These are phyloP conservation scores for Cosmorhoe ocellata DNA, from an alignment of 2,888 invertebrate genomes.

Conservation along the genomic window DNA sequence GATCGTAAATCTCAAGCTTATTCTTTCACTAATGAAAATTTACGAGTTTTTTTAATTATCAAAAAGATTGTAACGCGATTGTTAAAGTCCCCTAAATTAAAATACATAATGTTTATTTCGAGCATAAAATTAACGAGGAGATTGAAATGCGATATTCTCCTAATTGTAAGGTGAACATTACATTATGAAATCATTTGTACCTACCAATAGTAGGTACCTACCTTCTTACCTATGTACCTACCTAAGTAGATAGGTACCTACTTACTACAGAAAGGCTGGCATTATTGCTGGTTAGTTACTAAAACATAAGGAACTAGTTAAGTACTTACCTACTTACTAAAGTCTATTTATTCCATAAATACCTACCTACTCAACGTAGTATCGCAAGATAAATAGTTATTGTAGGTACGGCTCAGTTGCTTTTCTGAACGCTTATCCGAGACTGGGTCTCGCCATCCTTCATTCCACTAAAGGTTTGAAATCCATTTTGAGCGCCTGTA, in stretches of 20 bases:
- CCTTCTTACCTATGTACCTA: no score
- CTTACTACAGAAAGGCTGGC: no score
- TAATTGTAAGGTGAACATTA: slow-evolving; percentile 1
- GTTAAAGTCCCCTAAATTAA: background rate
- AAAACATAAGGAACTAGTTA: no score
- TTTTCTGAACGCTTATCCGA: background rate
- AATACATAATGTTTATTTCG: slow-evolving; percentile 4
- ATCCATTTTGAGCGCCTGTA: background rate
- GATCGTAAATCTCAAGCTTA: slow-evolving; percentile 13
- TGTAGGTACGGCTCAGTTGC: no score
- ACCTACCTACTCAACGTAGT: no score
- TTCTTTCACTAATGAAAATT: slow-evolving; percentile 23
- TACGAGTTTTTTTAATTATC: slow-evolving; percentile 22
- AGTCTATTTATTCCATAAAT: no score
- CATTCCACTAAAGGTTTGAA: background rate
- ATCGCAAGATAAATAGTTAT: no score
- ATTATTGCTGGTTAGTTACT: no score
- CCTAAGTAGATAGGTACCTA: no score
- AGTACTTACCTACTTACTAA: no score
- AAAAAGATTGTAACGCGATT: slow-evolving; percentile 13
- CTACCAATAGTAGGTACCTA: no score
- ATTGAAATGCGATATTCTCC: slow-evolving; percentile 10
- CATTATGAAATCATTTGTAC: background rate
- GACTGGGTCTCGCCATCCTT: background rate
- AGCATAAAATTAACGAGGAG: slow-evolving; percentile 14